phyloP scores from a whole-genome alignment of 1,140 invertebrate genomes.

The Musca domestica region DNA sequence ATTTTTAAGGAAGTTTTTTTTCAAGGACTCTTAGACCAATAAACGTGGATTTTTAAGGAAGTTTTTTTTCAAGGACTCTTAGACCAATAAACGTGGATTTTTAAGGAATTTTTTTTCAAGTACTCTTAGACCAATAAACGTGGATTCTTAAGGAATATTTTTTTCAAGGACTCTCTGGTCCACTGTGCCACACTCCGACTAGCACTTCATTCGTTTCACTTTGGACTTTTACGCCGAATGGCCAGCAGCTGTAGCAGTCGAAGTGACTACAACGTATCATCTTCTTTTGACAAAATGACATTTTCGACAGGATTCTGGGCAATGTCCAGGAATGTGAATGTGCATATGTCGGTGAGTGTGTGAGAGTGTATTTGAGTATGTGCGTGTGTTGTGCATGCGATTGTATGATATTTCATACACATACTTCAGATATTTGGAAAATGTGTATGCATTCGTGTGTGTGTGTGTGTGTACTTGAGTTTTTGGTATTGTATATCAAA shows the following conservation, averaged over 20 bases:
- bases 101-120: too few relatives aligned
- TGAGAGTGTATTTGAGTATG: background rate
- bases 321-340: too few relatives aligned
- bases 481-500: constrained; percentile 6
- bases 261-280: constrained; percentile 10
- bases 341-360: background rate
- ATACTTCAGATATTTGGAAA: background rate
- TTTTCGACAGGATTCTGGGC: constrained; percentile 10
- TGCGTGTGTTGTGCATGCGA: background rate
- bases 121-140: too few relatives aligned
- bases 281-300: constrained; percentile 23
- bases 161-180: too few relatives aligned
- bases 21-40: too few relatives aligned
- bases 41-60: too few relatives aligned
- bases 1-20: too few relatives aligned
- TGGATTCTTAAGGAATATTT: background rate
- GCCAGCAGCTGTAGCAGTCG: background rate
- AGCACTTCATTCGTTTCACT: background rate
- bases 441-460: background rate
- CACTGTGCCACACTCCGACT: background rate
- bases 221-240: background rate
- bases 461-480: background rate
- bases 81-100: too few relatives aligned
- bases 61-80: too few relatives aligned
- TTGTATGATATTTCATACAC: background rate